These are phyloP conservation scores for Erebia epiphron DNA, from an alignment of 2,888 invertebrate genomes.

Conservation along the genomic window DNA sequence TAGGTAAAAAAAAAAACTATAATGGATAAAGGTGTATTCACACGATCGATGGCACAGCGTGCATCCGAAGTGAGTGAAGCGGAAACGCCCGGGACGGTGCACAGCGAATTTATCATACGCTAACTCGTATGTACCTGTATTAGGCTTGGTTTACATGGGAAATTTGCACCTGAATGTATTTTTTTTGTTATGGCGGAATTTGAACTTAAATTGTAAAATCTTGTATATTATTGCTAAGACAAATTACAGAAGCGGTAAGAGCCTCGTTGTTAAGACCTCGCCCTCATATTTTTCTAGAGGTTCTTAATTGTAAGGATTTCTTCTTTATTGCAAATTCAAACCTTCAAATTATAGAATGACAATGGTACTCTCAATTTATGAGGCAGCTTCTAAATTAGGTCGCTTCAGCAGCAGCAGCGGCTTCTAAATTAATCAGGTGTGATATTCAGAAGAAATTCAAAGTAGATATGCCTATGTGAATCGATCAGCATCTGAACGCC, in stretches of 20 bases:
- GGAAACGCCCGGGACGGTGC: constrained; percentile 71
- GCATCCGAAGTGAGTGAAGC: constrained; percentile 72
- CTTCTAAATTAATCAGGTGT: too few species aligned
- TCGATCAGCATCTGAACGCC: not conserved
- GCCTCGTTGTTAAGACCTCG: too few species aligned
- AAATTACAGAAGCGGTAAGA: too few species aligned
- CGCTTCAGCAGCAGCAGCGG: too few species aligned
- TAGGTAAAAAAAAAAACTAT: constrained; percentile 59
- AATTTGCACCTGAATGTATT: not conserved
- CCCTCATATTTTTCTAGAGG: too few species aligned
- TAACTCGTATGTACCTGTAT: constrained; percentile 49
- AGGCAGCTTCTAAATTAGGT: too few species aligned
- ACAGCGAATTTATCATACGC: constrained; percentile 72
- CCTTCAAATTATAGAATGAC: too few species aligned
- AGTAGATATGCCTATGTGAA: not conserved
- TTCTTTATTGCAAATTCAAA: too few species aligned
- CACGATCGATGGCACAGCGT: constrained; percentile 70
- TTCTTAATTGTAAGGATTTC: too few species aligned
- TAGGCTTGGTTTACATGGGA: constrained; percentile 5
- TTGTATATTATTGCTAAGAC: too few species aligned
- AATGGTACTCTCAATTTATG: too few species aligned
- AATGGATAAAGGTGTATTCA: constrained; percentile 68
- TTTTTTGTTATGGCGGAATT: not conserved
- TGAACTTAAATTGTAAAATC: not conserved
- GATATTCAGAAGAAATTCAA: too few species aligned